phyloP scores from a whole-genome alignment of 1,140 invertebrate species.

The Zelostemma sp. region DNA sequence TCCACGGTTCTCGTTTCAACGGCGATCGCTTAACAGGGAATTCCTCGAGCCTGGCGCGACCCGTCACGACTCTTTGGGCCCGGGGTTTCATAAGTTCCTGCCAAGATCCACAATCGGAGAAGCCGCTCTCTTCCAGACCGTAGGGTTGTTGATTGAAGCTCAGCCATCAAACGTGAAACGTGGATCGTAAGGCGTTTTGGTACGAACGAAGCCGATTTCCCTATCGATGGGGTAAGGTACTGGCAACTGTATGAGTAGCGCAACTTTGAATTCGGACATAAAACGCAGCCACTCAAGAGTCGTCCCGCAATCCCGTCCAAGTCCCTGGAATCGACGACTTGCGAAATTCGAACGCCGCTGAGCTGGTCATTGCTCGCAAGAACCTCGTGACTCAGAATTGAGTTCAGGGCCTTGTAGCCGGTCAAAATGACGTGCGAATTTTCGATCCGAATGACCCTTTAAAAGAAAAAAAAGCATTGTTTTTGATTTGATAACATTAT shows the following conservation, averaged over 20 bases:
- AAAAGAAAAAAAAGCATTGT: constrained; percentile 53
- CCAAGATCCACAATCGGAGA: constrained; percentile 93
- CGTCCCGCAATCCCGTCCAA: constrained; percentile 93
- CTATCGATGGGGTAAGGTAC: constrained; percentile 87
- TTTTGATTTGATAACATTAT: not conserved
- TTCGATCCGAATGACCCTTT: constrained; percentile 97
- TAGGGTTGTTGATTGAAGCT: constrained; percentile 72
- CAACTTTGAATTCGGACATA: constrained; percentile 79
- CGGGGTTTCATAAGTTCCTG: constrained; percentile 95
- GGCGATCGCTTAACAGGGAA: constrained; percentile 96
- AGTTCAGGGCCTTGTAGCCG: constrained; percentile 95
- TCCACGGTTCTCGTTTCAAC: constrained; percentile 98
- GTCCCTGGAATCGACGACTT: constrained; percentile 90
- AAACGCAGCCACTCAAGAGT: constrained; percentile 89
- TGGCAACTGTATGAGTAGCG: constrained; percentile 75
- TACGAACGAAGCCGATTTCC: constrained; percentile 89
- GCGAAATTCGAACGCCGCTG: constrained; percentile 93
- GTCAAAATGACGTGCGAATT: constrained; percentile 99
- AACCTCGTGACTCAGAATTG: constrained; percentile 91
- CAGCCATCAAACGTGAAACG: constrained; percentile 90
- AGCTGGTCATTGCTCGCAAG: constrained; percentile 99
- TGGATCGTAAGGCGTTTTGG: constrained; percentile 94
- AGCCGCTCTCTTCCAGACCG: constrained; percentile 87
- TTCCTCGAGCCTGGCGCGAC: constrained; percentile 92
- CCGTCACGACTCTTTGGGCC: constrained; percentile 97